Conservation (phyloP, 2,888 invertebrate species). For the Rapana venosa region DNA sequence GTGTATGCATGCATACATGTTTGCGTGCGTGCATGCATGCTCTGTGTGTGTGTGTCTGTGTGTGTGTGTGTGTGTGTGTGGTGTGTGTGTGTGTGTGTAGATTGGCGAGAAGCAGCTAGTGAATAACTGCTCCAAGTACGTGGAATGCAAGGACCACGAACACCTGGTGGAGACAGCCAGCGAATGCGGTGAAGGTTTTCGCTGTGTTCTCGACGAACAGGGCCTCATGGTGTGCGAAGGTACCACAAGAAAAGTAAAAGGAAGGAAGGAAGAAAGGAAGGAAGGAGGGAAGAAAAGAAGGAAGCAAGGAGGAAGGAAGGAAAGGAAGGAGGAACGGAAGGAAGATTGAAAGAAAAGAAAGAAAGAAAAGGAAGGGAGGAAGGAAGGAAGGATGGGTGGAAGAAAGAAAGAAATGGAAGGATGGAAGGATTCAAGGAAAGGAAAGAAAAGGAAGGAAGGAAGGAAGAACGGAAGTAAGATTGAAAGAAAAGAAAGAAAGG, state of each 20-base stretch:
- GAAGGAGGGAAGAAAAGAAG: neutral
- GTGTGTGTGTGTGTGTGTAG: conserved; percentile 19
- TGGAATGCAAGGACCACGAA: conserved; percentile 1
- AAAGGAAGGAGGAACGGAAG: neutral
- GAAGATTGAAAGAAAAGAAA: neutral
- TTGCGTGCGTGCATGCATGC: neutral
- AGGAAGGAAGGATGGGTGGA: neutral
- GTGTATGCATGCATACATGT: neutral
- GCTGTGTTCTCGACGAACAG: neutral
- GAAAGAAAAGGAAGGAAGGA: neutral
- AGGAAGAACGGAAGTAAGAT: neutral
- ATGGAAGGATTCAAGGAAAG: neutral
- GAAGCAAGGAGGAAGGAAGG: neutral
- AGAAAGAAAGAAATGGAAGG: neutral
- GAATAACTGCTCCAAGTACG: conserved; percentile 6
- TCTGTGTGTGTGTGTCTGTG: neutral
- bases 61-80: neutral
- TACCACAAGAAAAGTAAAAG: neutral
- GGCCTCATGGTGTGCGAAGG: neutral
- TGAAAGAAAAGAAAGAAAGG: neutral
- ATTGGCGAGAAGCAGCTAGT: neutral
- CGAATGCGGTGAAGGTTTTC: neutral
- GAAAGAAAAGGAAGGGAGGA: neutral
- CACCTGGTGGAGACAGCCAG: neutral
- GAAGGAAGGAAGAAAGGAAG: neutral